These are phyloP conservation scores for Lepidocyrtoides sp. DNA, from an alignment of 2,888 invertebrate species.

Conservation along the genomic window DNA sequence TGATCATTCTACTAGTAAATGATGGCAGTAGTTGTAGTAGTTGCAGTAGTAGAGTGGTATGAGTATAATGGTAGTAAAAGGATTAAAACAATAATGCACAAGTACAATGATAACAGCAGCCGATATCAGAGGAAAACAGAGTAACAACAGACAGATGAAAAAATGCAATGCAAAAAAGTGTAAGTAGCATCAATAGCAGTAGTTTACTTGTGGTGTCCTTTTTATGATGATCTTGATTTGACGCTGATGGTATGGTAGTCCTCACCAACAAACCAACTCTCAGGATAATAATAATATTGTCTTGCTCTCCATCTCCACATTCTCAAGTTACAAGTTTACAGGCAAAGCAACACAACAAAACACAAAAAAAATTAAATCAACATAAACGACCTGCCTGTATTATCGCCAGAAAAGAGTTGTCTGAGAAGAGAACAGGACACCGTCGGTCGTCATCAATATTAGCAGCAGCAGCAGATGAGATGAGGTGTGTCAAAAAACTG, in stretches of 20 bases:
- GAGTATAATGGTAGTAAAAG: background rate
- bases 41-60: background rate
- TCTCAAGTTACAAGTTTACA: too few species aligned
- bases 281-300: too few species aligned
- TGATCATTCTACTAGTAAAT: background rate
- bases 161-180: slow-evolving; percentile 13
- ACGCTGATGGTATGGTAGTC: background rate
- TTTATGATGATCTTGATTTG: slow-evolving; percentile 20
- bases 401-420: background rate
- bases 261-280: background rate
- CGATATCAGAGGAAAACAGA: background rate
- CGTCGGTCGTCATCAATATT: background rate
- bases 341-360: background rate
- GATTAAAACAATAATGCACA: slow-evolving; percentile 16
- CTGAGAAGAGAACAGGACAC: background rate
- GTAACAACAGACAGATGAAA: background rate
- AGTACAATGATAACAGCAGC: background rate
- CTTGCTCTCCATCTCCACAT: background rate
- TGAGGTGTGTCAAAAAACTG: slow-evolving; percentile 73
- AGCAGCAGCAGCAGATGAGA: slow-evolving; percentile 56
- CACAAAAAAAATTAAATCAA: slow-evolving; percentile 13
- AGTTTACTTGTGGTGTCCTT: background rate
- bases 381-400: slow-evolving; percentile 15
- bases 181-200: slow-evolving; percentile 15
- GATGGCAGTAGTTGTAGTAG: background rate